These are phyloP conservation scores for Drosophila limbata DNA, from an alignment of 2,888 invertebrate genomes.

Conservation along the genomic window DNA sequence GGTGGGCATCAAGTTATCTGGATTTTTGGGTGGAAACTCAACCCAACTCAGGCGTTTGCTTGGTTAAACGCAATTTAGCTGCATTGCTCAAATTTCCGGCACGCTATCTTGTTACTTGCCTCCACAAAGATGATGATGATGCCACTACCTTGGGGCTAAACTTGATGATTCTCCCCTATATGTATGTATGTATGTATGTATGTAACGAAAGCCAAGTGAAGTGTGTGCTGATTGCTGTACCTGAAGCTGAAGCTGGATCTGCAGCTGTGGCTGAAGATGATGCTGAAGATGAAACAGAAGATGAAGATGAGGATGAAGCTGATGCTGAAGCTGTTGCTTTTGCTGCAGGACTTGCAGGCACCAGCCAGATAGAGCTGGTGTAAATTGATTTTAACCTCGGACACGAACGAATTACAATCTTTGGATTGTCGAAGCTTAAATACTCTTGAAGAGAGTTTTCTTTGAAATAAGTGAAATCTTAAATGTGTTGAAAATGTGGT, in stretches of 20 bases:
- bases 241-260: not conserved
- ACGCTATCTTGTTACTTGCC: conserved; percentile 65
- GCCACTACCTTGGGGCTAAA: conserved; percentile 38
- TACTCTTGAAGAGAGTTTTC: not conserved
- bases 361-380: conserved; percentile 11
- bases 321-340: conserved; percentile 5
- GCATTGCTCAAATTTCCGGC: conserved; percentile 78
- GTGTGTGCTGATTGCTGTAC: conserved; percentile 23
- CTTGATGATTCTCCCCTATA: conserved; percentile 24
- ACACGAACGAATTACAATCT: not conserved
- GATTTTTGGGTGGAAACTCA: conserved; percentile 1
- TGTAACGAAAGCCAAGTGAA: conserved; percentile 13
- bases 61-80: conserved; percentile 79
- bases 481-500: not conserved
- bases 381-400: conserved; percentile 15
- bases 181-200: conserved; percentile 5
- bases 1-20: conserved; percentile 31
- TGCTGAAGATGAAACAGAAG: not conserved
- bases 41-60: conserved; percentile 47
- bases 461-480: no score
- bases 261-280: not conserved
- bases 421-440: not conserved
- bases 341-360: conserved; percentile 13
- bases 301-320: not conserved
- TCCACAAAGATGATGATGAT: conserved; percentile 30